A percentile compares a stretch with the other conserved stretches of the same genome.
These are phyloP conservation scores for Spizaetus ornatus DNA, from an alignment of 2,113 vertebrate genomes.

Conservation along the genomic window DNA sequence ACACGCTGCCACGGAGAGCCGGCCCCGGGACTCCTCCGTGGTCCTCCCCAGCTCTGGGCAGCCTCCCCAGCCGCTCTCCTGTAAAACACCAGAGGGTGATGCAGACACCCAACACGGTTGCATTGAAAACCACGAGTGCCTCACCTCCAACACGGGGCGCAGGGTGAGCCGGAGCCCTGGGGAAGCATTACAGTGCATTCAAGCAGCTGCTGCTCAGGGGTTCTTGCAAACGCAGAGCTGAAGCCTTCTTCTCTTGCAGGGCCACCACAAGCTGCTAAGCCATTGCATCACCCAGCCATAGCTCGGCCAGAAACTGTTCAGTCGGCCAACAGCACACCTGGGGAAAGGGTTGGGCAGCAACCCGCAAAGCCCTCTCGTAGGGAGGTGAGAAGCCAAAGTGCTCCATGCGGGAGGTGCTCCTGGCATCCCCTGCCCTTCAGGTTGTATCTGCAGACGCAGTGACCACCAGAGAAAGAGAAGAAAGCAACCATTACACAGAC, in stretches of 20 bases:
- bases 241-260: not conserved
- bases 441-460: not conserved
- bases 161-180: not conserved
- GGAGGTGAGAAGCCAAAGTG: not conserved
- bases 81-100: too few species aligned
- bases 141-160: not conserved
- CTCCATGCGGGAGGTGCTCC: not conserved
- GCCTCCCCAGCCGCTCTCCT: not conserved
- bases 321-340: not conserved
- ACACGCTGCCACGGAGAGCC: accelerated
- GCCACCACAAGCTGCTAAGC: not conserved
- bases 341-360: not conserved
- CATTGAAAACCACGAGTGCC: not conserved
- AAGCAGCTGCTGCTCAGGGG: not conserved
- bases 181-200: not conserved
- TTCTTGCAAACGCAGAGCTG: not conserved
- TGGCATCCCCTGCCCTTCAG: not conserved
- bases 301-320: not conserved
- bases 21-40: not conserved
- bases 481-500: not conserved
- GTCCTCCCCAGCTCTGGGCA: not conserved
- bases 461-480: not conserved
- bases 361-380: not conserved
- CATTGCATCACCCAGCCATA: not conserved
- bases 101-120: not conserved